Percentiles rank a stretch among this genome's conserved stretches.
Evolutionary conservation across 2,797 vertebrate genomes (phyloP).

Genomic region (Artibeus lituratus): DNA sequence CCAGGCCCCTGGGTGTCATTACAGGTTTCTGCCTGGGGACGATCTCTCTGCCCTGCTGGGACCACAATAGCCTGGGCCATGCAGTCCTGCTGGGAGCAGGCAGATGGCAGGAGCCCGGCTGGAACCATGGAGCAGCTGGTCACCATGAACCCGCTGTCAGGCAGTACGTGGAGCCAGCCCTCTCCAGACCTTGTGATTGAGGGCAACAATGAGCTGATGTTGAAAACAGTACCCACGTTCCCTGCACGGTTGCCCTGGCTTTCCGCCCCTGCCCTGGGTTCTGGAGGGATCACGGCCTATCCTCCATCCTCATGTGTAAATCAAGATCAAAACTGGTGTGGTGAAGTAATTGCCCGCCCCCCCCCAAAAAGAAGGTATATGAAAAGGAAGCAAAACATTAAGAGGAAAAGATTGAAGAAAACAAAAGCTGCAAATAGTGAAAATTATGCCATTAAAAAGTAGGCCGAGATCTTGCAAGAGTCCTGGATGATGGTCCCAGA

Average conservation of each 20-base stretch:
- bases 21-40: neutral
- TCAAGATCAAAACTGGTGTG: neutral
- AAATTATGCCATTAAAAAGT: neutral
- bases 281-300: neutral
- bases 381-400: neutral
- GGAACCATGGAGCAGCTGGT: neutral
- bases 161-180: neutral
- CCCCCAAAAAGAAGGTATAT: neutral
- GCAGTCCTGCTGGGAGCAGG: neutral
- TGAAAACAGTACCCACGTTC: neutral
- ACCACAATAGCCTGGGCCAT: neutral
- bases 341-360: neutral
- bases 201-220: neutral
- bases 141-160: neutral
- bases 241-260: neutral
- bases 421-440: neutral
- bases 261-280: neutral
- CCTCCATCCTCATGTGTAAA: neutral
- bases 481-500: slow-evolving; percentile 97
- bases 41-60: neutral
- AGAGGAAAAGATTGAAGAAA: neutral
- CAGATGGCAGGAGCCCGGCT: neutral
- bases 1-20: neutral
- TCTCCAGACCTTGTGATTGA: neutral
- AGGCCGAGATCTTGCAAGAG: slow-evolving; percentile 93